Evolutionary conservation across 2,113 vertebrate genomes (phyloP).

Genomic region (Passerina amoena): DNA sequence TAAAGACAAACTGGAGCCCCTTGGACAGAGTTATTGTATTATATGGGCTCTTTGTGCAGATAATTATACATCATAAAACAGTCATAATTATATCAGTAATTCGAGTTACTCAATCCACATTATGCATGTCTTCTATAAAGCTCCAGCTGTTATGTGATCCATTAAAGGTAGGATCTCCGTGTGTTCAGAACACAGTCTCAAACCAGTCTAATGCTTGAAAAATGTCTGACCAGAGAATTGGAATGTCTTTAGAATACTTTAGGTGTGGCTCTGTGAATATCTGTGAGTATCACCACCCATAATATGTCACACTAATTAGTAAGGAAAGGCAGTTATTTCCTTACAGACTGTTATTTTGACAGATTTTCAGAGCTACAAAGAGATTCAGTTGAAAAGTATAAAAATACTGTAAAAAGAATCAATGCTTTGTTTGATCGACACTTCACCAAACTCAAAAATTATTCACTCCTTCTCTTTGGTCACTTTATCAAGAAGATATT

Average conservation of each 20-base stretch:
- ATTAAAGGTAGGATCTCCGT: background rate
- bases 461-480: background rate
- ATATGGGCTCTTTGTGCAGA: background rate
- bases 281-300: background rate
- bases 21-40: background rate
- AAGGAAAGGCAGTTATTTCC: background rate
- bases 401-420: background rate
- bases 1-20: constrained; percentile 10
- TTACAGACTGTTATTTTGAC: background rate
- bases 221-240: background rate
- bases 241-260: background rate
- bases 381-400: background rate
- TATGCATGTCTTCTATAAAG: background rate
- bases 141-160: background rate
- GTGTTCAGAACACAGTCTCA: background rate
- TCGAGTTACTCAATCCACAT: background rate
- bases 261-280: background rate
- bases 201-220: background rate
- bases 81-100: constrained; percentile 13
- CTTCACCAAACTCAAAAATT: background rate
- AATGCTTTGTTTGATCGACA: background rate
- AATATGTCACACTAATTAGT: background rate
- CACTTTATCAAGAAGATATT: constrained; percentile 15
- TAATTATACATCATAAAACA: background rate
- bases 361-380: background rate